Base-by-base conservation (phyloP, 1,140 invertebrate genomes). In the Plectrocnemia conspersa region DNA sequence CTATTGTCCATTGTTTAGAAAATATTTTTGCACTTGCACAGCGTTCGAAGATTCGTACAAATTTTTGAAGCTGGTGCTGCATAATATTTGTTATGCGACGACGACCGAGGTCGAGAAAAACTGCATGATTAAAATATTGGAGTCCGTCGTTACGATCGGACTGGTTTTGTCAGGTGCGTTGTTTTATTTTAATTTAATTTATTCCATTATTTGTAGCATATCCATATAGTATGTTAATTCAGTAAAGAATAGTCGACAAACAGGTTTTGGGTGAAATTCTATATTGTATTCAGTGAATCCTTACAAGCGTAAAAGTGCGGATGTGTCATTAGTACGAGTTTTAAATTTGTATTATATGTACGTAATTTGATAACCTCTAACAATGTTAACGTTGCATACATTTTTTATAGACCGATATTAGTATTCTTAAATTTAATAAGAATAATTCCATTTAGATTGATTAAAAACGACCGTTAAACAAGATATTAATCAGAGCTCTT, bases 1-100 rank as follows among this genome's bases (percentile, higher is more conserved):
- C 6, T 79, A 74, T 63, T 81, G 79, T 55, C 79, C 80, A 0
- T 65, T 73, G 65, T 79, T 82, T 63, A 69, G 79, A 3, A 54
- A 57, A 41, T 69, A 75, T 64, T 61, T 80, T 11, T 67, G 68
- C 1, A 58, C 60, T 15, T 68, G 75, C 47, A 13, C 21, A 2
- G 63, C 66, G 48, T 63, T 72, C 24, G 19, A 59, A 36, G 65
- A 71, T 56, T 69, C 67, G 46, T 70, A 66, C 42, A 65, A 65
- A 41, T 62, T 79, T 42, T 64, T 77, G 25, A 67, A 67, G 52
- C 42, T 75, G 52, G 36, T 71, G 46, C 61, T 77, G 36, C 60
- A 70, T 24, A 54, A 58, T 19, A 55, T 75, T 29, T 67, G 66
- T 24, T 48, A 64, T 52, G 52, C 45, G 29, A 61, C 62, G 13